These are phyloP conservation scores for Columba guinea DNA, from an alignment of 2,797 vertebrate species.

Conservation along the genomic window DNA sequence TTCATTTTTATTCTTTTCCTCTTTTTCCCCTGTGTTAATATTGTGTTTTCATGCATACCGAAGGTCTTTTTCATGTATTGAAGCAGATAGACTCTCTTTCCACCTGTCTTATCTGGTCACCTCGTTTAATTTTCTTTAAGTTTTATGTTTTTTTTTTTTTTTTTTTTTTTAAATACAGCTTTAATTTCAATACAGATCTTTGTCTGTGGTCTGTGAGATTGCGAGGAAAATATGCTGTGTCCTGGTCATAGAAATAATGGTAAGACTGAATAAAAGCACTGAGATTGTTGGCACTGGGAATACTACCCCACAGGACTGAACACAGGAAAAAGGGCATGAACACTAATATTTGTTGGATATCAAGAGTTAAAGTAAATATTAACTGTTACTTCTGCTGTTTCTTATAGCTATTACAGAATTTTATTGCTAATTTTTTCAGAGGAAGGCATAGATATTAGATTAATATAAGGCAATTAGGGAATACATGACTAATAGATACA, in stretches of 20 bases:
- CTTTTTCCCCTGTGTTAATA: neutral
- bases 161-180: neutral
- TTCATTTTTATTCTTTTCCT: neutral
- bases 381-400: neutral
- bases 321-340: neutral
- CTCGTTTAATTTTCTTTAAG: constrained; percentile 1
- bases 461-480: neutral
- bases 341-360: neutral
- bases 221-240: neutral
- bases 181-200: neutral
- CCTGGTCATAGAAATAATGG: neutral
- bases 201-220: neutral
- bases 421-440: neutral
- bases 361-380: neutral
- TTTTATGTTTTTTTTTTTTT: neutral
- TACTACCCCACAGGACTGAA: neutral
- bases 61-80: neutral
- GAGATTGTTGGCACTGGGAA: neutral
- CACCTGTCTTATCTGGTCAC: neutral
- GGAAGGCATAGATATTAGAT: neutral
- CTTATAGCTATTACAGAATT: neutral
- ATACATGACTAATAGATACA: neutral
- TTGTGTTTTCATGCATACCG: neutral
- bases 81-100: neutral
- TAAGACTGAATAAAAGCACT: neutral